Percentiles rank a stretch among this genome's conserved stretches.
Evolutionary conservation across 2,113 vertebrate species (phyloP).

Genomic region (Monopterus albus): DNA sequence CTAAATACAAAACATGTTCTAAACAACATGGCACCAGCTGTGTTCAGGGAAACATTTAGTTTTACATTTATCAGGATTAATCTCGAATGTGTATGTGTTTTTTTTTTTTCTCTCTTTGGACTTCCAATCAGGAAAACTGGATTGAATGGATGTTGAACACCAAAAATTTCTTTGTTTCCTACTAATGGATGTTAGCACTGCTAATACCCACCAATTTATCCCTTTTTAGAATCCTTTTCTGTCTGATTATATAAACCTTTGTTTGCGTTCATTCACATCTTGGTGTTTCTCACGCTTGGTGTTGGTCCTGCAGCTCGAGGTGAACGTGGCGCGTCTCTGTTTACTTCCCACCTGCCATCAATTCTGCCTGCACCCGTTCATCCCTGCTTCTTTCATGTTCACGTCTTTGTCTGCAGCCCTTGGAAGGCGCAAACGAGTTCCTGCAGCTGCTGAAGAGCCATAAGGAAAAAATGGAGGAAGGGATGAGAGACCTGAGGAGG

Average conservation of each 20-base stretch:
- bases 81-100: neutral
- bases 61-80: neutral
- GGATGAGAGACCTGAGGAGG: constrained; percentile 76
- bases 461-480: constrained; percentile 81
- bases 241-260: neutral
- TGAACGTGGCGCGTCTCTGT: neutral
- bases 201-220: neutral
- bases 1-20: too few species aligned
- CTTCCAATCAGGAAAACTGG: constrained; percentile 14
- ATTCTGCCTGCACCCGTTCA: neutral
- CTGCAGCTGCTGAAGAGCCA: constrained; percentile 81
- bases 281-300: neutral
- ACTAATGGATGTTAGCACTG: neutral
- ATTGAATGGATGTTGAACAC: neutral
- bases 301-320: neutral
- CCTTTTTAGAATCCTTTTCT: neutral
- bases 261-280: neutral
- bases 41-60: too few species aligned
- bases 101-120: neutral
- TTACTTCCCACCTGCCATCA: neutral
- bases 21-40: too few species aligned
- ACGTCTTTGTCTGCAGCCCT: constrained; percentile 61
- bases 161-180: neutral
- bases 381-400: neutral
- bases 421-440: constrained; percentile 76